Base-by-base conservation (phyloP, 2,888 invertebrate genomes). In the Tetragonula carbonaria region DNA sequence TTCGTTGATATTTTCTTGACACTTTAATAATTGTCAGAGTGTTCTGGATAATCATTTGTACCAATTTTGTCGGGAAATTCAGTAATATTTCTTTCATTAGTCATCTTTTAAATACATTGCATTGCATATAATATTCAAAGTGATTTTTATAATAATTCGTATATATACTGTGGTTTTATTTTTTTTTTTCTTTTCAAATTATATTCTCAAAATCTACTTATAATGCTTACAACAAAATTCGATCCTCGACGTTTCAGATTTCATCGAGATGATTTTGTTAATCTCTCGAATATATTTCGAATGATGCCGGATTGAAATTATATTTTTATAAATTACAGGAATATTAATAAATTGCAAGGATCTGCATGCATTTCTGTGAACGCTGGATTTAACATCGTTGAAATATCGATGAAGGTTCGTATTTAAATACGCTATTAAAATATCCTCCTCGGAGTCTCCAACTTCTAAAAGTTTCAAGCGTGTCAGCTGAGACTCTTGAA, bases 381-480 rank as follows among this genome's bases (percentile, higher is more conserved):
- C 8, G 16, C 21, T 21, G 14, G 16, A 28, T 18, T 68, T 68
- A 53, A 53, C 18, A 13, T 53, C 14, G 14, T 13, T 21, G 51
- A 53, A 70, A 21, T 28, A 70, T 70, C 18, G 18, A 51, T 33
- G 21, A 55, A 55, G 21, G 1, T n/a, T 33, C 33, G 4, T 55
- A 70, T 70, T 55, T 70, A 55, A 13, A 18, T 45, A 68, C 57
- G 8, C 33, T 59, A 45, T 45, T 57, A 13, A 28, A 55, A 50
- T 59, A 50, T 2, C 38, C 50, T 13, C 23, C 14, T 6, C n/a
- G n/a, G 2, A 59, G 23, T 59, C 23, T 21, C 18, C 13, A 59
- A 23, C 33, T 38, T 72, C 18, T 23, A 23, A 72, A 72, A 72
- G 59, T 72, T 50, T 57, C 11, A 72, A 72, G 3, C 23, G 5